A percentile compares a stretch with the other conserved stretches of the same genome.
These are phyloP conservation scores for Halcyon smyrnensis DNA, from an alignment of 2,797 vertebrate species.

Conservation along the genomic window DNA sequence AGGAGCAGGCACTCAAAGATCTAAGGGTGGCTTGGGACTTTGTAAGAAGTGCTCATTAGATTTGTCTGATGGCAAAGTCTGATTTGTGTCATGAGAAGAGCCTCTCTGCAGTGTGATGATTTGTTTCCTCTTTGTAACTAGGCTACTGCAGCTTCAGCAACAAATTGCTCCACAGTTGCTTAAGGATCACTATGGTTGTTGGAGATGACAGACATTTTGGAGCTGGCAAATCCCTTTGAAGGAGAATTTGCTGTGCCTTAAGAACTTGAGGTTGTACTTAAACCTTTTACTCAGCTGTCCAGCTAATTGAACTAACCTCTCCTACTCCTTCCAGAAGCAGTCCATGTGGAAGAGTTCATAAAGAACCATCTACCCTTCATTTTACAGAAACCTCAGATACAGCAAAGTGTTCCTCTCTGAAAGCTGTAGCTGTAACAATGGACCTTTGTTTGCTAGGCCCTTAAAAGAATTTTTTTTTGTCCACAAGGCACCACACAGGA, in stretches of 20 bases:
- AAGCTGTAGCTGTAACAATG: slow-evolving; percentile 2
- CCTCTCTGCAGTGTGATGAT: background rate
- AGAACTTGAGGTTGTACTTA: background rate
- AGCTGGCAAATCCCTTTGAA: background rate
- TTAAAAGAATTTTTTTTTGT: slow-evolving; percentile 48
- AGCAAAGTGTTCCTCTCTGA: slow-evolving; percentile 1
- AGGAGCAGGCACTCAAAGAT: background rate
- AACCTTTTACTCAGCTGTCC: background rate
- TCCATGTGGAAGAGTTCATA: background rate
- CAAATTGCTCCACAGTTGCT: background rate
- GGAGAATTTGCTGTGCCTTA: background rate
- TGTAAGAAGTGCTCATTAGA: background rate
- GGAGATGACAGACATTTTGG: background rate
- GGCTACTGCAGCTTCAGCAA: background rate
- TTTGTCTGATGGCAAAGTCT: background rate
- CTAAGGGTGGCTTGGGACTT: background rate
- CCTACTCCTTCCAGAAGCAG: background rate
- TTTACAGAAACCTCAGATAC: background rate
- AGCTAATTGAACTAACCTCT: background rate
- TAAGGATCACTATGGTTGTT: background rate
- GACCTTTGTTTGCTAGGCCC: slow-evolving; percentile 6
- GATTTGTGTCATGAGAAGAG: background rate
- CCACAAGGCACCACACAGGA: slow-evolving; percentile 17
- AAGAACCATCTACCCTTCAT: background rate
- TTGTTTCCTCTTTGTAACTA: background rate